These are phyloP conservation scores for Neelides sp. DNA, from an alignment of 1,140 invertebrate genomes.

Conservation along the genomic window DNA sequence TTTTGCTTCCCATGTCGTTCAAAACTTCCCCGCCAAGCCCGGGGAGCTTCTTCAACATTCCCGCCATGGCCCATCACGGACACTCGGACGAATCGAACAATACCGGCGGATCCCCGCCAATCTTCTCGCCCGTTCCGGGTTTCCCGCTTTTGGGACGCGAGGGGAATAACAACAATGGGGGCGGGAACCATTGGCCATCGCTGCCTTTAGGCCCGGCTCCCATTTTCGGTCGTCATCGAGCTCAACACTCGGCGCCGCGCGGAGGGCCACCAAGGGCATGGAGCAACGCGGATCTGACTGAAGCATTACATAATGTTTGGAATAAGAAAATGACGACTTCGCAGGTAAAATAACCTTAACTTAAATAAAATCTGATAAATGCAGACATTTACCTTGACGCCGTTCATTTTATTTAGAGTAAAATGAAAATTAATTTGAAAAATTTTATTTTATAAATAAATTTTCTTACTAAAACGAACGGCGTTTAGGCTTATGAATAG, in stretches of 20 bases:
- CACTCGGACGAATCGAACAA: slow-evolving; percentile 3
- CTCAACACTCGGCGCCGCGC: slow-evolving; percentile 72
- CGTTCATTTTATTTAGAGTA: too few relatives aligned
- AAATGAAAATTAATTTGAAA: too few relatives aligned
- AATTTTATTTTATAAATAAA: too few relatives aligned
- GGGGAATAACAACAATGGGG: slow-evolving; percentile 1
- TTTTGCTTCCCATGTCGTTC: slow-evolving; percentile 5
- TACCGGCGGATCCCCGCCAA: neutral
- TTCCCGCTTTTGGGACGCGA: neutral
- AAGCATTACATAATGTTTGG: slow-evolving; percentile 79
- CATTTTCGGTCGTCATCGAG: slow-evolving; percentile 34
- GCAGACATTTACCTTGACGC: too few relatives aligned
- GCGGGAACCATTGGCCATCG: slow-evolving; percentile 20
- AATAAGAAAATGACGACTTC: slow-evolving; percentile 90
- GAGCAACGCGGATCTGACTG: slow-evolving; percentile 77
- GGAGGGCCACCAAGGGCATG: slow-evolving; percentile 76
- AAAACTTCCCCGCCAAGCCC: neutral
- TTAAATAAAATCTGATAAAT: too few relatives aligned
- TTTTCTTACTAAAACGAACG: too few relatives aligned
- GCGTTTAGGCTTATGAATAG: too few relatives aligned
- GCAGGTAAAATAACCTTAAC: too few relatives aligned
- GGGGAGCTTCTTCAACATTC: neutral
- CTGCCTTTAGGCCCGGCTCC: slow-evolving; percentile 26
- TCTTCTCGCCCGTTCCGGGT: slow-evolving; percentile 6
- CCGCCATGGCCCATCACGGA: neutral